Conservation (phyloP, 2,113 vertebrate genomes). For the Sinocyclocheilus rhinocerous region DNA sequence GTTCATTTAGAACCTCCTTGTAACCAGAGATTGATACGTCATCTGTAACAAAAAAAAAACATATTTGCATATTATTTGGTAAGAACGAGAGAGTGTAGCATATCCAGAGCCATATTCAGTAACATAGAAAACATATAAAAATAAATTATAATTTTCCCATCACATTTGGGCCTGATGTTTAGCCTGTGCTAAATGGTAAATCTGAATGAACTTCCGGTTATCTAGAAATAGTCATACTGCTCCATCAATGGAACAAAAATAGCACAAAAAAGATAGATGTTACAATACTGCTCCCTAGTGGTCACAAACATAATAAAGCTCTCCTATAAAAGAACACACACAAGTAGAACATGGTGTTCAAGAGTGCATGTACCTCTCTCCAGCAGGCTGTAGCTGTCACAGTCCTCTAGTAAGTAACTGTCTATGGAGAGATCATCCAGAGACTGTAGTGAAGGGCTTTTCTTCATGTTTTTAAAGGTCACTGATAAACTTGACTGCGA, state of each 20-base stretch:
- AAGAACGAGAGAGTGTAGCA: neutral
- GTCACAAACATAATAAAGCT: neutral
- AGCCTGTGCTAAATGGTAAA: neutral
- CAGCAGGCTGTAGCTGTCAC: conserved; percentile 85
- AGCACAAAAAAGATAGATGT: neutral
- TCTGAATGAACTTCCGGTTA: neutral
- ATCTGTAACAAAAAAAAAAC: conserved; percentile 62
- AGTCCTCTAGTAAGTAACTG: conserved; percentile 89
- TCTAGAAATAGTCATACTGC: neutral
- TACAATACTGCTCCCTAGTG: conserved; percentile 42
- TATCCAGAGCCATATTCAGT: neutral
- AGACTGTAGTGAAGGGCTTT: conserved; percentile 91
- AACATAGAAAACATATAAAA: neutral
- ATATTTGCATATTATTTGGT: neutral
- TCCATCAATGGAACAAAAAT: neutral
- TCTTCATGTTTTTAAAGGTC: conserved; percentile 91
- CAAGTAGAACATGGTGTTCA: neutral
- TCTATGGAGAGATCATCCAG: conserved; percentile 94
- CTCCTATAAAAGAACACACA: neutral
- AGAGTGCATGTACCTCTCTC: conserved; percentile 81
- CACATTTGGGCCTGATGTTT: neutral
- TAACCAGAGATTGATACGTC: conserved; percentile 82
- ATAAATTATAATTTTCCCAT: neutral
- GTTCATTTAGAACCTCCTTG: conserved; percentile 76
- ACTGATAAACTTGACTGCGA: conserved; percentile 86